phyloP scores from a whole-genome alignment of 2,888 invertebrate genomes.

The Hermaeophaga mercurialis region DNA sequence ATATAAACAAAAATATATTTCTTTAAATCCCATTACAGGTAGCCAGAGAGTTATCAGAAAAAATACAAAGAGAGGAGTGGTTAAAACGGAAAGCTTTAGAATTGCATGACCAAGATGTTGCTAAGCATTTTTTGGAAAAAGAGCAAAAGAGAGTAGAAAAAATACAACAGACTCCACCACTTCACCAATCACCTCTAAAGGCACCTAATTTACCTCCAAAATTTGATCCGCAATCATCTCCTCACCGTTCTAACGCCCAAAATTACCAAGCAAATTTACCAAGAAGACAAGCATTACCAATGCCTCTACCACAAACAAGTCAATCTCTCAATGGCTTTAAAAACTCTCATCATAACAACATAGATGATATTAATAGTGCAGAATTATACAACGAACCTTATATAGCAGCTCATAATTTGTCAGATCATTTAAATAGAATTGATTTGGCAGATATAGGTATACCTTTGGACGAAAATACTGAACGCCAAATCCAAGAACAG shows the following conservation, averaged over 20 bases:
- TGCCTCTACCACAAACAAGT: conserved; percentile 51
- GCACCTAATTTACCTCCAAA: conserved; percentile 41
- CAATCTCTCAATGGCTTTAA: conserved; percentile 42
- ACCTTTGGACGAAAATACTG: conserved; percentile 61
- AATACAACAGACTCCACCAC: conserved; percentile 30
- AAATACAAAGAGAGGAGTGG: conserved; percentile 64
- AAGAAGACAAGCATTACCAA: conserved; percentile 51
- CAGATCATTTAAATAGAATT: conserved; percentile 51
- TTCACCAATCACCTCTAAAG: conserved; percentile 40
- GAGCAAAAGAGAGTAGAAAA: conserved; percentile 43
- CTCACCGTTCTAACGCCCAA: conserved; percentile 45
- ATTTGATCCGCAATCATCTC: conserved; percentile 42
- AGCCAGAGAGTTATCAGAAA: conserved; percentile 70
- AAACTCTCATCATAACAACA: conserved; percentile 40
- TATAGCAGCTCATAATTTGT: conserved; percentile 35
- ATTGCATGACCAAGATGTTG: conserved; percentile 62
- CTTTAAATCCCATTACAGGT: too few relatives aligned
- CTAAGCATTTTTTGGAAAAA: conserved; percentile 60
- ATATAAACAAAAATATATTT: too few relatives aligned
- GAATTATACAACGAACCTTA: conserved; percentile 54
- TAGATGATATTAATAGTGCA: conserved; percentile 36
- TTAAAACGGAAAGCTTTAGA: conserved; percentile 61
- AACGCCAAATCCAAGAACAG: conserved; percentile 69
- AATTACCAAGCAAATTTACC: conserved; percentile 49
- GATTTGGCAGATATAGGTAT: conserved; percentile 58